Conservation (phyloP, 2,888 invertebrate genomes). For the Tinea pellionella region DNA sequence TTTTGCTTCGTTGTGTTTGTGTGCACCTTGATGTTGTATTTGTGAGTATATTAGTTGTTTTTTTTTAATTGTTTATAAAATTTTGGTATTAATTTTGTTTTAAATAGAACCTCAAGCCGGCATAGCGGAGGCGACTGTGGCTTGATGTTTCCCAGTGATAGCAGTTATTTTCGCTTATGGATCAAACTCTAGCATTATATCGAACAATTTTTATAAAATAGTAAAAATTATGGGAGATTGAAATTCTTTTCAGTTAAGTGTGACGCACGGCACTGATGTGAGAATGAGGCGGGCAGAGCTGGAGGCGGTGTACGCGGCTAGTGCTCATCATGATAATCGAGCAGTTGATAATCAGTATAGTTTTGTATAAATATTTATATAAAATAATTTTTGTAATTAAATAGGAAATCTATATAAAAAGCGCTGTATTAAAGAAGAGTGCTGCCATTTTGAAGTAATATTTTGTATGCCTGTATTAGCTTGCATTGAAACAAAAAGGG, state of each 20-base stretch:
- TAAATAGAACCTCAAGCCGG: too few relatives aligned
- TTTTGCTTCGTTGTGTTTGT: neutral
- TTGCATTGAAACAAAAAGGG: too few relatives aligned
- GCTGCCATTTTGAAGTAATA: too few relatives aligned
- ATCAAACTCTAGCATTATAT: too few relatives aligned
- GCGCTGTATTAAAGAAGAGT: too few relatives aligned
- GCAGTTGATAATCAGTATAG: conserved; percentile 90
- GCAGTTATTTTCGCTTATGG: too few relatives aligned
- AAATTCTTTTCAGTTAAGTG: conserved; percentile 66
- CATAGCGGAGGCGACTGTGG: too few relatives aligned
- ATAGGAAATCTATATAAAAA: too few relatives aligned
- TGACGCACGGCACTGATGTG: conserved; percentile 84
- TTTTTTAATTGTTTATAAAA: too few relatives aligned
- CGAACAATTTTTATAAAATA: neutral
- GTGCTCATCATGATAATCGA: conserved; percentile 59
- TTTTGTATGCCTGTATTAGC: too few relatives aligned
- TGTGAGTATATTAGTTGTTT: neutral
- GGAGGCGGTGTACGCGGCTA: conserved; percentile 73
- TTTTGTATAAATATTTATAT: conserved; percentile 53
- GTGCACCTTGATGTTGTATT: conserved; percentile 11
- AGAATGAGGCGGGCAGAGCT: conserved; percentile 82
- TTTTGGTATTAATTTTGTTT: too few relatives aligned
- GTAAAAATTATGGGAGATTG: neutral
- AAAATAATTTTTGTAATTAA: neutral
- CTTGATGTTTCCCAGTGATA: too few relatives aligned